Base-by-base conservation (phyloP, 2,888 invertebrate genomes). In the Pasiphila rectangulata region DNA sequence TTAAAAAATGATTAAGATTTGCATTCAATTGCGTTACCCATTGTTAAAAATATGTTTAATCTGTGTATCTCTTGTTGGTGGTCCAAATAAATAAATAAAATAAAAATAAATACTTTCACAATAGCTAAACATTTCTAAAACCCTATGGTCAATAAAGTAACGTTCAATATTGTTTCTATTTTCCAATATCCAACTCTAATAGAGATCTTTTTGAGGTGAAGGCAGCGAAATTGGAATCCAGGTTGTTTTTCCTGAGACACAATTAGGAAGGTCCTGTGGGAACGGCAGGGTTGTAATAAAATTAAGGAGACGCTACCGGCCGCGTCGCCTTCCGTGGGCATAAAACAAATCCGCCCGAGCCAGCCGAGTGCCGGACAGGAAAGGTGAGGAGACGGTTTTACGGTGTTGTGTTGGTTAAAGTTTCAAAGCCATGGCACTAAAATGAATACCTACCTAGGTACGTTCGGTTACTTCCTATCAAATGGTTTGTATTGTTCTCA, bases 281-380 rank as follows among this genome's bases (percentile, higher is more conserved):
- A 69, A 57, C 70, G 62, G 60, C 67, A 72, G 76, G 77, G 72
- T 74, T 72, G 84, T 88, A 88, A 88, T 88, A 88, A 88, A 88
- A 88, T 88, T 88, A 88, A 86, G 86, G 78, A 83, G 83, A 75
- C 77, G 80, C 76, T 75, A 78, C 76, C 75, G 79, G 72, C 61
- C 75, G 75, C 44, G 79, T 72, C 75, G 74, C 75, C 74, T 82
- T 82, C 74, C 75, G 71, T 67, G 77, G 74, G 78, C 81, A 80
- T 86, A 86, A 87, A 86, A 87, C 83, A 87, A 86, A 87, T 86
- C 86, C 86, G 73, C 65, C 64, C 61, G 66, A 69, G 69, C 73
- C 72, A 69, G 68, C 62, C 73, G 71, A 67, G 59, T 71, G 63
- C 56, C 52, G 65, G 51, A 61, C 54, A 48, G 40, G 35, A 54